Percentiles rank a stretch among this genome's conserved stretches.
phyloP scores from a whole-genome alignment of 92 coral and sea anemone species.

The Plumapathes pennacea region DNA sequence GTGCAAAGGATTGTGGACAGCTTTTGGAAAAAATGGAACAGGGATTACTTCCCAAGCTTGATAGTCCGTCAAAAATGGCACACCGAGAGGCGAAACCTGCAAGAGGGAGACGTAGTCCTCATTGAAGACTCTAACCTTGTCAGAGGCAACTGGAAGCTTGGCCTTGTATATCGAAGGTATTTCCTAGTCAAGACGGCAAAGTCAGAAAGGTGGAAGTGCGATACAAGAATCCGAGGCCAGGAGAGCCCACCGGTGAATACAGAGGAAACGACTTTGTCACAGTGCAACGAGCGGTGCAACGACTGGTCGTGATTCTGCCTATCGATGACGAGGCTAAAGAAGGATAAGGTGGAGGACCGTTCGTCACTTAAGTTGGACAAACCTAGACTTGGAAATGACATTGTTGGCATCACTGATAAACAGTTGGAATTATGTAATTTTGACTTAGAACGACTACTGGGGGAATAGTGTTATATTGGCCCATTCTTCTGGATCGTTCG shows the following conservation, averaged over 20 bases:
- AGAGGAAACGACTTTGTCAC: conserved; percentile 19
- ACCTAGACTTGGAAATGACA: no score
- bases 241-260: conserved; percentile 6
- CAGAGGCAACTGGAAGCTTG: conserved; percentile 52
- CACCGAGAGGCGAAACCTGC: conserved; percentile 34
- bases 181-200: conserved; percentile 18
- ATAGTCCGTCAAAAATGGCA: conserved; percentile 44
- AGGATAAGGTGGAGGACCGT: no score
- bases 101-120: conserved; percentile 35
- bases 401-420: no score
- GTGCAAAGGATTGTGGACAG: conserved; percentile 13
- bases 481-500: no score
- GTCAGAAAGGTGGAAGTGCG: conserved; percentile 34
- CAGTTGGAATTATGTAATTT: no score
- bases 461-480: no score
- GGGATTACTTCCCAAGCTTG: conserved; percentile 40
- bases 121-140: conserved; percentile 41
- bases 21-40: conserved; percentile 44
- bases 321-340: conserved; percentile 16
- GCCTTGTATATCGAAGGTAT: conserved; percentile 19
- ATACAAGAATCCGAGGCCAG: conserved; percentile 11
- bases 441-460: no score
- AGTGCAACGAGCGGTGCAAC: conserved; percentile 37
- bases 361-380: no score
- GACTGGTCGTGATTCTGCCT: conserved; percentile 27